Evolutionary conservation across 2,888 invertebrate genomes (phyloP).

Genomic region (Leptopilina drosophilae): DNA sequence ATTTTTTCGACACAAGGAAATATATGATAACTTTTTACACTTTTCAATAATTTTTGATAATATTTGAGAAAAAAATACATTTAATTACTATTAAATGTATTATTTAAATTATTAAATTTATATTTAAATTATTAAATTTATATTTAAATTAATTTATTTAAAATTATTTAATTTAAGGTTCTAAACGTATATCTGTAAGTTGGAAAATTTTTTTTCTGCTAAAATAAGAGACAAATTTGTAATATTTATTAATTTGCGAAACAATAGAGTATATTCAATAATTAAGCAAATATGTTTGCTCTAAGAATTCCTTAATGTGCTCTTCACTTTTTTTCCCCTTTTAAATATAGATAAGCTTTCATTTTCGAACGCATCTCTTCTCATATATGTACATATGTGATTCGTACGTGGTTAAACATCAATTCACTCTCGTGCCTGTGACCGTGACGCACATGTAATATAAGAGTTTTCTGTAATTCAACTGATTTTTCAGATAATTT

Average conservation of each 20-base stretch:
- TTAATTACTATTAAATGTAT: too few species aligned
- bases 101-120: too few species aligned
- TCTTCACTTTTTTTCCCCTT: slow-evolving; percentile 28
- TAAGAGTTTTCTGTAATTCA: not conserved
- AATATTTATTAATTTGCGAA: slow-evolving; percentile 30
- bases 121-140: too few species aligned
- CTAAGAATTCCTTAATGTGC: slow-evolving; percentile 4
- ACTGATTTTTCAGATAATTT: slow-evolving; percentile 1
- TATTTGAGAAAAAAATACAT: too few species aligned
- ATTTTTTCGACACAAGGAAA: too few species aligned
- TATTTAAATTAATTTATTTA: too few species aligned
- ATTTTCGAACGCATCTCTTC: slow-evolving; percentile 15
- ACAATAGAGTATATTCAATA: slow-evolving; percentile 23
- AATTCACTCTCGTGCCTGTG: slow-evolving; percentile 35
- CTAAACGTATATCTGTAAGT: too few species aligned
- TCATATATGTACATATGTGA: slow-evolving; percentile 11
- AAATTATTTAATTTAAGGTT: too few species aligned
- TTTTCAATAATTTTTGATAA: too few species aligned
- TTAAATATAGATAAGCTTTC: slow-evolving; percentile 26
- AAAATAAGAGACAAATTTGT: not conserved
- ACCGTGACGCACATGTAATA: slow-evolving; percentile 16
- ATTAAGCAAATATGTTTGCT: slow-evolving; percentile 17
- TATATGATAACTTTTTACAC: too few species aligned
- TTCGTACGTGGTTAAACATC: slow-evolving; percentile 15
- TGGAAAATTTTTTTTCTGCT: too few species aligned